Conservation (phyloP, 2,113 vertebrate species). For the Cynoglossus semilaevis region DNA sequence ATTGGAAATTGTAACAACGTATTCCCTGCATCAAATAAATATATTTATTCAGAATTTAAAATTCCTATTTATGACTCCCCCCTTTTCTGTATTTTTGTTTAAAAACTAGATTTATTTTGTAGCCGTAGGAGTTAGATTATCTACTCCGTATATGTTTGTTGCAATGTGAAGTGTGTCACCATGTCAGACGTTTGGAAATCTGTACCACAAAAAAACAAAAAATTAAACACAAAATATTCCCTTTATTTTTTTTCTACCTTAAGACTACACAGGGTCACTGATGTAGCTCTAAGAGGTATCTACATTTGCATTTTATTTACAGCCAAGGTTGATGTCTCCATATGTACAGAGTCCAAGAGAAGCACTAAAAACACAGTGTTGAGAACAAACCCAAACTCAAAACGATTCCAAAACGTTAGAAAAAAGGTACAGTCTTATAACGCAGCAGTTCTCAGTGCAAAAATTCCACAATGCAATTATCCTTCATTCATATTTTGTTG, state of each 20-base stretch:
- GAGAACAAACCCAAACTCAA: conserved; percentile 74
- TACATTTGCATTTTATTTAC: conserved; percentile 98
- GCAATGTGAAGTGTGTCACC: too few relatives aligned
- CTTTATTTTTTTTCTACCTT: conserved; percentile 92
- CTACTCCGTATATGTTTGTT: too few relatives aligned
- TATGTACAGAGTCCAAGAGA: conserved; percentile 95
- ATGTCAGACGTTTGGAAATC: too few relatives aligned
- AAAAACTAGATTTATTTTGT: too few relatives aligned
- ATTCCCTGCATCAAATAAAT: too few relatives aligned
- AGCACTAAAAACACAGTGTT: conserved; percentile 85
- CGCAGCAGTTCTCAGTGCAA: conserved; percentile 71
- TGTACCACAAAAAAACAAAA: conserved; percentile 24
- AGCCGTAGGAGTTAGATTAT: too few relatives aligned
- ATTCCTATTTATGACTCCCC: too few relatives aligned
- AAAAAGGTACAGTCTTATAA: conserved; percentile 71
- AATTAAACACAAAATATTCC: conserved; percentile 98
- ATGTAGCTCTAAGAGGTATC: conserved; percentile 95
- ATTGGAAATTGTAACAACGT: too few relatives aligned
- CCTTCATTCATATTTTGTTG: conserved; percentile 72
- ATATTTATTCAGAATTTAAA: too few relatives aligned
- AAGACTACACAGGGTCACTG: conserved; percentile 94
- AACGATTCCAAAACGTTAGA: conserved; percentile 71
- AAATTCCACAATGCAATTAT: conserved; percentile 76
- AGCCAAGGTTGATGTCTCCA: conserved; percentile 79
- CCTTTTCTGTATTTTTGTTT: too few relatives aligned